Conservation (phyloP, 2,888 invertebrate species). For the Caenorhabditis becei region DNA sequence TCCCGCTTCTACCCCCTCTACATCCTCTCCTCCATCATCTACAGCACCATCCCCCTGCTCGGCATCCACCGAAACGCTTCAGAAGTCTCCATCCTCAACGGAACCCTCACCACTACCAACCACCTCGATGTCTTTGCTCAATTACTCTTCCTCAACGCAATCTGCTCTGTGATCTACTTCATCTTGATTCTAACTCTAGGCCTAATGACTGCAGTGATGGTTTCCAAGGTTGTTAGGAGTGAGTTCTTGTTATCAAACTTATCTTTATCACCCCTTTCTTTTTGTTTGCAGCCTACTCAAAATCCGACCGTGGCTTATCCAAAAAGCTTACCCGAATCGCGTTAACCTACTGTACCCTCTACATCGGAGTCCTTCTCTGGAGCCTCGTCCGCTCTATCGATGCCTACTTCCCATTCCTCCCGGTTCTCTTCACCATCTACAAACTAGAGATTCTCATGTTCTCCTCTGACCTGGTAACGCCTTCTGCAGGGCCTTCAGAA, state of each 20-base stretch:
- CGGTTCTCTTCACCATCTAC: not conserved
- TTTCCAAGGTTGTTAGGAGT: too few relatives aligned
- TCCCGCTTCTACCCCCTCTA: not conserved
- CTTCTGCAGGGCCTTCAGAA: too few relatives aligned
- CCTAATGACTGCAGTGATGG: too few relatives aligned
- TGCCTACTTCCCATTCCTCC: not conserved
- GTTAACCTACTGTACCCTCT: not conserved
- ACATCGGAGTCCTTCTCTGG: not conserved
- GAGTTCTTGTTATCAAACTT: too few relatives aligned
- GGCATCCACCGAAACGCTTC: not conserved
- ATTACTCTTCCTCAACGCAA: too few relatives aligned
- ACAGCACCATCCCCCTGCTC: not conserved
- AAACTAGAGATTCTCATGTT: not conserved
- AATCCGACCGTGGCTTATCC: not conserved
- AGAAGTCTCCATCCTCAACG: not conserved
- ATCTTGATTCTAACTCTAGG: too few relatives aligned
- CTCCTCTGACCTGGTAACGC: not conserved
- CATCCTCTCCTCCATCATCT: not conserved
- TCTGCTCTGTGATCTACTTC: too few relatives aligned
- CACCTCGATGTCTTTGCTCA: too few relatives aligned
- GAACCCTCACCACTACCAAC: not conserved
- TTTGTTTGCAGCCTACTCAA: not conserved
- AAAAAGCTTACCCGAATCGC: not conserved
- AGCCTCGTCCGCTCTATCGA: not conserved
- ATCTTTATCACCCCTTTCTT: not conserved